Evolutionary conservation across 2,113 vertebrate genomes (phyloP), one percentile per base, ranked within the genome.

Genomic region (Sterna hirundo): DNA sequence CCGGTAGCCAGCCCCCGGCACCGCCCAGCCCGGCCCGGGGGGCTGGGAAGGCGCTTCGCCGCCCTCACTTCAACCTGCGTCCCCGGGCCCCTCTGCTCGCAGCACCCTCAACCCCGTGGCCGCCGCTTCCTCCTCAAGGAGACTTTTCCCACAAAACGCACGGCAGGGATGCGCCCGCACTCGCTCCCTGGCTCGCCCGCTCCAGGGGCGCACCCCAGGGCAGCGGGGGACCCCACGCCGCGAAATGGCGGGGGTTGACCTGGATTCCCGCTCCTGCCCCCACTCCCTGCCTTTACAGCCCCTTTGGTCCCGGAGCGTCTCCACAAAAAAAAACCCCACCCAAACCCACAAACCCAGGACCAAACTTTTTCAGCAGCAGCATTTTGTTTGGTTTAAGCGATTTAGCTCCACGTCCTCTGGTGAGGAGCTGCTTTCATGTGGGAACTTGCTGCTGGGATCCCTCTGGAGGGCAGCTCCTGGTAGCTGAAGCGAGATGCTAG

Each of bases 241-340:
- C 3, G 17, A 75, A 66, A 66, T 40, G 75, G 44, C 8, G 2
- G n/a, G 13, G 44, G 8, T 4, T 52, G 42, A 44, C 36, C 34
- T 27, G 20, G 9, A 1, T 46, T 80, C 47, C 55, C 0, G 0
- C 38, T 52, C 25, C 26, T 42, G 27, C 15, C 6, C 4, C 18
- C 21, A 6, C 4, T 4, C 13, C 13, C 7, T 5, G 32, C 51
- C 30, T 65, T 66, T 20, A 14, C 15, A 57, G 30, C 13, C 62
- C 1, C 0, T 34, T 75, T 42, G 42, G 6, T 44, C 10, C 18
- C 6, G 6, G 14, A 54, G 19, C 16, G 21, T 46, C 6, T 1
- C 22, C 55, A 21, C 58, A n/a, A 65, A 77, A 71, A 40, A 62
- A 61, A 38, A 26, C 6, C 8, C 9, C 10, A 40, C 8, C 64